Evolutionary conservation across 2,113 vertebrate genomes (phyloP).

Genomic region (Numenius arquata): DNA sequence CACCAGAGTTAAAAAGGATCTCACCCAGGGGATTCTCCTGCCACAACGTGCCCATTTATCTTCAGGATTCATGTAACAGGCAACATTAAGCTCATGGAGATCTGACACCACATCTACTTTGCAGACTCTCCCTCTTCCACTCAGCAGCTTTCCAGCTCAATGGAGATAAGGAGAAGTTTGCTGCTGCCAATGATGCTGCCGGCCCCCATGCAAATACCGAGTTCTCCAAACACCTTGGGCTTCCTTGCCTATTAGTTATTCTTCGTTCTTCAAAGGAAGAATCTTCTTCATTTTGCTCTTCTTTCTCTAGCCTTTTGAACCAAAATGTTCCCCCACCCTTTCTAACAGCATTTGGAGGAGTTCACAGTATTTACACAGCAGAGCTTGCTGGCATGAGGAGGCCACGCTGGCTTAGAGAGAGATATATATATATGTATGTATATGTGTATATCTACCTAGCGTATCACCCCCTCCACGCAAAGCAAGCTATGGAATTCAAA

Average conservation of each 20-base stretch:
- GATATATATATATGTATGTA: too few species aligned
- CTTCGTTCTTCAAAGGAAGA: neutral
- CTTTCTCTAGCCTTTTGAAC: neutral
- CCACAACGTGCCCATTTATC: neutral
- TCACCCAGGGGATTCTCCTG: neutral
- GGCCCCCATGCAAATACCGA: rapidly evolving
- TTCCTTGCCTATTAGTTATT: neutral
- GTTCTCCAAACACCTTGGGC: neutral
- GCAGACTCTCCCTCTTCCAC: neutral
- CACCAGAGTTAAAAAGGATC: neutral
- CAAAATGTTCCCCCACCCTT: neutral
- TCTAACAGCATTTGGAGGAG: neutral
- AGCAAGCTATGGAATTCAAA: neutral
- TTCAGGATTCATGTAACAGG: neutral
- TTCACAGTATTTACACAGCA: neutral
- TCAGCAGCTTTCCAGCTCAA: neutral
- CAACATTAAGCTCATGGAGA: neutral
- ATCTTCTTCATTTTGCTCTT: neutral
- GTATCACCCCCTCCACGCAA: neutral
- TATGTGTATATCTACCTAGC: neutral
- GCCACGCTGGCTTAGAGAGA: neutral
- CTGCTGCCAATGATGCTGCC: neutral
- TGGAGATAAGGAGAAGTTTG: neutral
- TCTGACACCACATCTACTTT: neutral
- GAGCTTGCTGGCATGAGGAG: neutral